A percentile compares a stretch with the other conserved stretches of the same genome.
Conservation (phyloP, 2,888 invertebrate species). For the Opisthograptis luteolata region DNA sequence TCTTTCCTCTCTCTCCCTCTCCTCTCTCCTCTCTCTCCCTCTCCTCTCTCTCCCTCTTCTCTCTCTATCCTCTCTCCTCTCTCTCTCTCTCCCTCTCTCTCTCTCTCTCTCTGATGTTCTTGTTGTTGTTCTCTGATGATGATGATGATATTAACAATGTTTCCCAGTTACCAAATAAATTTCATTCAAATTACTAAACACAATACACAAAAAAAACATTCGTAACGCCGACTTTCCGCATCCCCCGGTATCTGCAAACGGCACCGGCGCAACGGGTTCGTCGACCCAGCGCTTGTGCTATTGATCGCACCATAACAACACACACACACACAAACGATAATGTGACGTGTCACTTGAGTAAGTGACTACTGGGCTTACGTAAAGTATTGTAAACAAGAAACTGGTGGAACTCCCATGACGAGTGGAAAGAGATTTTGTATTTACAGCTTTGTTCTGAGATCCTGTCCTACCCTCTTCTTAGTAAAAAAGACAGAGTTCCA, state of each 20-base stretch:
- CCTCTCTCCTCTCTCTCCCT: no score
- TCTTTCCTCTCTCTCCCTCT: no score
- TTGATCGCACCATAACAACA: slow-evolving; percentile 75
- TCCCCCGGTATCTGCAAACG: slow-evolving; percentile 64
- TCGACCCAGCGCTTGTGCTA: slow-evolving; percentile 77
- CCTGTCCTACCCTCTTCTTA: no score
- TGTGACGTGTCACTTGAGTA: slow-evolving; percentile 34
- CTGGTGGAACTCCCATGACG: slow-evolving; percentile 3
- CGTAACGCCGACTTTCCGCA: slow-evolving; percentile 56
- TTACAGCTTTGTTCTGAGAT: background rate
- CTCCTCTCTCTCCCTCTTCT: no score
- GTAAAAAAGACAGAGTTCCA: no score
- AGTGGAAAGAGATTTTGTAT: background rate
- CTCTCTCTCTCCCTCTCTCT: no score
- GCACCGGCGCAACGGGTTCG: slow-evolving; percentile 73
- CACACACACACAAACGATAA: slow-evolving; percentile 47
- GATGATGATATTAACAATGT: no score
- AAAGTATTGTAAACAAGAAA: slow-evolving; percentile 18
- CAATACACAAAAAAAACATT: slow-evolving; percentile 44
- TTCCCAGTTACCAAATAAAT: no score
- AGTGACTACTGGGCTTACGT: slow-evolving; percentile 36
- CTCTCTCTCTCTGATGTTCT: no score
- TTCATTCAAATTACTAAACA: no score
- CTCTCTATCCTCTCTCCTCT: no score
- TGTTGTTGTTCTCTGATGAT: no score